Evolutionary conservation across 2,797 vertebrate species (phyloP), one percentile per base, ranked within the genome.

Genomic region (Novumbra hubbsi): DNA sequence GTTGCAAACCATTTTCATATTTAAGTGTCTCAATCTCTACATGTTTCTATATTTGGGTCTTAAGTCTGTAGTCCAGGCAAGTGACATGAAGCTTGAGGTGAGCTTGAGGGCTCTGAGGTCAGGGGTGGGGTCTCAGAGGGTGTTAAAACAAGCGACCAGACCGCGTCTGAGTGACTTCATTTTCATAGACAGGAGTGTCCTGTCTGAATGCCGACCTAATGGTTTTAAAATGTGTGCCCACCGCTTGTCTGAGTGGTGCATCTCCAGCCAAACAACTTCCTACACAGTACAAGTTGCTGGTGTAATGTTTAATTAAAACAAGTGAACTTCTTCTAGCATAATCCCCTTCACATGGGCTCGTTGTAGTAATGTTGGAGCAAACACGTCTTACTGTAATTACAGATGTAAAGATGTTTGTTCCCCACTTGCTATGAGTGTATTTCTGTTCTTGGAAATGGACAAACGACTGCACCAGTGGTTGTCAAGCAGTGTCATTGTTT

Each of bases 301-400:
- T 45, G 55, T 57, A 57, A 57, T 57, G n/a, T 57, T 57, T 21
- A 57, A 57, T 57, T 55, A 55, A 55, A 57, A n/a, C n/a, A 24
- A 21, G 8, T 24, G 34, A 45, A 45, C 55, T 24, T 24, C 15
- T 5, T 24, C 55, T 15, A n/a, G 19, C 55, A 7, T 24, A n/a
- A n/a, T 57, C 55, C 55, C 55, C 7, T 57, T n/a, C 0, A 24
- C 55, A 57, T 57, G 19, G 3, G 19, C 5, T 57, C 19, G 9
- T 9, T n/a, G 9, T 57, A 45, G 4, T 57, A 3, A 21, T 57
- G 17, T 57, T 57, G 1, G 4, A 9, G 1, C 9, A 7, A 21
- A 24, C 55, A 6, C 55, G n/a, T 57, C 55, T 21, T 24, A 24
- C 1, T 57, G 63, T 65, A 65, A 65, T 65, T 65, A 65, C 63